These are phyloP conservation scores for Limnephilus auricula DNA, from an alignment of 2,888 invertebrate species.

Conservation along the genomic window DNA sequence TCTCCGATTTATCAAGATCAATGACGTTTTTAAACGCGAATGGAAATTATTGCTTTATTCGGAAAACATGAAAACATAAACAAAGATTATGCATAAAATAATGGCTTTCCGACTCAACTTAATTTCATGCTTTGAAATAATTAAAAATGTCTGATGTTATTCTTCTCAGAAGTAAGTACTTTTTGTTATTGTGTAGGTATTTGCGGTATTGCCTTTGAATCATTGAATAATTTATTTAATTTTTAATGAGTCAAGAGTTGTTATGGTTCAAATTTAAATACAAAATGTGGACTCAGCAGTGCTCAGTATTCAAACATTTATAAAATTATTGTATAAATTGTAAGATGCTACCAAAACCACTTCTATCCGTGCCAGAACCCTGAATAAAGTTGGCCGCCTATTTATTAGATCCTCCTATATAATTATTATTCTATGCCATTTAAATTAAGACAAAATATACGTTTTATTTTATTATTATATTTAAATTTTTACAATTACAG, in stretches of 20 bases:
- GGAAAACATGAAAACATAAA: neutral
- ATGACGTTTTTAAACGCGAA: neutral
- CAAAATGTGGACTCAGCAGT: neutral
- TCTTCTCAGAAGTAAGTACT: neutral
- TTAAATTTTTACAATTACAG: too few relatives aligned
- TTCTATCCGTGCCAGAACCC: too few relatives aligned
- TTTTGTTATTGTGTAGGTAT: neutral
- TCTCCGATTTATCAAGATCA: neutral
- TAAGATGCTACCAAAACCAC: too few relatives aligned
- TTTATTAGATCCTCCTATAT: too few relatives aligned
- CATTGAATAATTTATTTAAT: neutral
- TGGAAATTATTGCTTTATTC: neutral
- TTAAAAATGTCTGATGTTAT: neutral
- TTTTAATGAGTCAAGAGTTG: neutral
- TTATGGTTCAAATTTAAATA: neutral
- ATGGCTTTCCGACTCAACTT: neutral
- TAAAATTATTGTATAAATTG: too few relatives aligned
- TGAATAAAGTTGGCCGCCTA: too few relatives aligned
- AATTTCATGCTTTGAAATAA: neutral
- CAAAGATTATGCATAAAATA: neutral
- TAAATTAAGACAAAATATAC: too few relatives aligned
- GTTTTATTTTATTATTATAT: too few relatives aligned
- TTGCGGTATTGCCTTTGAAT: neutral
- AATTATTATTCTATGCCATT: too few relatives aligned
- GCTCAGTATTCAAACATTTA: neutral